Percentiles rank a stretch among this genome's conserved stretches.
Conservation (phyloP, 2,888 invertebrate species). For the Gymnocheta viridis region DNA sequence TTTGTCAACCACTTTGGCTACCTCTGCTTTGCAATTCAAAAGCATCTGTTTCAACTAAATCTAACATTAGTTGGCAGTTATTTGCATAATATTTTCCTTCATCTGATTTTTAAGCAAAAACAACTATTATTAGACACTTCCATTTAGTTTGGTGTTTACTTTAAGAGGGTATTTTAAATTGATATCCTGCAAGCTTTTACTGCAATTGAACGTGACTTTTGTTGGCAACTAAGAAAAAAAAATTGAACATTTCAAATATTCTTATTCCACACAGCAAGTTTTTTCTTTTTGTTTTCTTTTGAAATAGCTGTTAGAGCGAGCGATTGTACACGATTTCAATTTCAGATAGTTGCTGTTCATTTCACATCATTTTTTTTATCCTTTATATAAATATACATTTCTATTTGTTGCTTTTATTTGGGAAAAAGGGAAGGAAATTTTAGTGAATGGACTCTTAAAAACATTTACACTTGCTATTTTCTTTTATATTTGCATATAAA, state of each 20-base stretch:
- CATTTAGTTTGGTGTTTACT: conserved; percentile 28
- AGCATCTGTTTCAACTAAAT: conserved; percentile 24
- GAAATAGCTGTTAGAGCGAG: conserved; percentile 30
- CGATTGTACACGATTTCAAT: conserved; percentile 71
- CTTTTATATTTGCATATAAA: conserved; percentile 57
- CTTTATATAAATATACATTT: conserved; percentile 36
- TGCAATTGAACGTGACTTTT: conserved; percentile 67
- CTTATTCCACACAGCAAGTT: background rate
- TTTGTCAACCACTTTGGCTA: background rate
- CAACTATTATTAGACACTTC: conserved; percentile 43
- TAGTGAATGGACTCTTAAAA: conserved; percentile 57
- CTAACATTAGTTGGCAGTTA: conserved; percentile 27
- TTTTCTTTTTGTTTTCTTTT: conserved; percentile 4
- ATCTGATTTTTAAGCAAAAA: conserved; percentile 23
- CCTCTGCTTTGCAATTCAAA: background rate
- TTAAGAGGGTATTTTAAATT: conserved; percentile 52
- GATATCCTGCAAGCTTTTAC: conserved; percentile 63
- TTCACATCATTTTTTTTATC: conserved; percentile 49
- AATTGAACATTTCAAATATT: conserved; percentile 26
- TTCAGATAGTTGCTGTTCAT: conserved; percentile 72
- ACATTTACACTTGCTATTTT: conserved; percentile 62
- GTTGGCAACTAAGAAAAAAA: conserved; percentile 34
- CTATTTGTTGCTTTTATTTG: conserved; percentile 19
- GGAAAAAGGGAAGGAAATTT: background rate
- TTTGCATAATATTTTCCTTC: conserved; percentile 43